These are phyloP conservation scores for Patella caerulea DNA, from an alignment of 2,888 invertebrate genomes.

Conservation along the genomic window DNA sequence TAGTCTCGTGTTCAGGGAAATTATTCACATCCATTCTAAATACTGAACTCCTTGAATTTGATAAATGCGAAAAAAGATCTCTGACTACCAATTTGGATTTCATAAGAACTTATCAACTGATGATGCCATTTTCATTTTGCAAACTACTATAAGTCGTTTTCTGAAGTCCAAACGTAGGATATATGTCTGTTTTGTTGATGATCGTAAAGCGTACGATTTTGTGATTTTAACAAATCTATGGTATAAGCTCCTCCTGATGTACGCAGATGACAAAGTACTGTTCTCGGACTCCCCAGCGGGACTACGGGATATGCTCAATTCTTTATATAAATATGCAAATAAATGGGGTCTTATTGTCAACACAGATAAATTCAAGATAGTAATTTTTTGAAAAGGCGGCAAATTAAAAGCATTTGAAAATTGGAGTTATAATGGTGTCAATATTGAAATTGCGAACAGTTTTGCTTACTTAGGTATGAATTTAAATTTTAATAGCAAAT, in stretches of 20 bases:
- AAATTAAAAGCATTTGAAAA: background rate
- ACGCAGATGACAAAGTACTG: background rate
- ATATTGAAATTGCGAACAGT: background rate
- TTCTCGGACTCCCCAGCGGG: background rate
- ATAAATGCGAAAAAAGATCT: background rate
- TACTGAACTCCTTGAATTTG: background rate
- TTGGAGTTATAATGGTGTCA: background rate
- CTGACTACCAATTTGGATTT: background rate
- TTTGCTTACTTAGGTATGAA: background rate
- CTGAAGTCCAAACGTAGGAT: background rate
- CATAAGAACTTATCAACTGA: background rate
- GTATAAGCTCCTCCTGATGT: background rate
- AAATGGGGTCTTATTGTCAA: background rate
- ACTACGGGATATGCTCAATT: background rate
- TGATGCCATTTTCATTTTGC: background rate
- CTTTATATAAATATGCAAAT: background rate
- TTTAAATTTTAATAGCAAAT: slow-evolving; percentile 65
- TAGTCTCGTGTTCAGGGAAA: background rate
- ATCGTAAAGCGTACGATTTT: background rate
- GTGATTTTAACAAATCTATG: background rate
- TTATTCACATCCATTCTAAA: background rate
- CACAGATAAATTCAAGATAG: background rate
- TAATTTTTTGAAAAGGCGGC: background rate
- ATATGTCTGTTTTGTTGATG: slow-evolving; percentile 1
- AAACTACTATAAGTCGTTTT: background rate